These are phyloP conservation scores for Luscinia luscinia DNA, from an alignment of 2,797 vertebrate species.

Conservation along the genomic window DNA sequence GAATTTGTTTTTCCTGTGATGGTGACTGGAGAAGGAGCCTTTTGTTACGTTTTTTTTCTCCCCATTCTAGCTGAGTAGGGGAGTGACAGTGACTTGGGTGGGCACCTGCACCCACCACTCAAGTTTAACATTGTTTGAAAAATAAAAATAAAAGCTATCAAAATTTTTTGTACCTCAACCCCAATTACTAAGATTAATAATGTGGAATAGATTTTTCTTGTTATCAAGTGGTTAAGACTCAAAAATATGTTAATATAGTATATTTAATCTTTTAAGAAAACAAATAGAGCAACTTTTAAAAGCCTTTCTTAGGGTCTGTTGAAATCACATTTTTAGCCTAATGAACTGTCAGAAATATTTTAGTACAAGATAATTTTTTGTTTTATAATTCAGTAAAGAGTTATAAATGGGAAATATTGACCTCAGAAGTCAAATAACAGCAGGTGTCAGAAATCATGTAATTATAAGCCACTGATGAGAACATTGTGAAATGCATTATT, in stretches of 20 bases:
- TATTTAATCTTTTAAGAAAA: not conserved
- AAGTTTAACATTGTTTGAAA: not conserved
- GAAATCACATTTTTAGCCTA: not conserved
- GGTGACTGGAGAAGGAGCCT: not conserved
- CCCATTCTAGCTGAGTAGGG: not conserved
- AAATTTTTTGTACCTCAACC: not conserved
- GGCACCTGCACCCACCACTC: not conserved
- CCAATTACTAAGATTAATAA: not conserved
- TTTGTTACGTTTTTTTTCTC: rapidly evolving
- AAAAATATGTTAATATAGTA: not conserved
- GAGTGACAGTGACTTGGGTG: not conserved
- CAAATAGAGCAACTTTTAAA: not conserved
- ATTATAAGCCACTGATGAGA: not conserved
- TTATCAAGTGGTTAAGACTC: not conserved
- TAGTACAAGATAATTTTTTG: not conserved
- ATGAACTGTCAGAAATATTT: not conserved
- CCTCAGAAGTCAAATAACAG: not conserved
- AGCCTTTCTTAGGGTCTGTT: not conserved
- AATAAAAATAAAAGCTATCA: not conserved
- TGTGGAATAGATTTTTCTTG: not conserved
- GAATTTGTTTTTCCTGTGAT: not conserved
- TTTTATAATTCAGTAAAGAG: not conserved
- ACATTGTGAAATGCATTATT: not conserved
- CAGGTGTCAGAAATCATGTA: not conserved
- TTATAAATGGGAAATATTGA: conserved; percentile 16